Base-by-base conservation (phyloP, 1,140 invertebrate species). In the Camponotus floridanus region DNA sequence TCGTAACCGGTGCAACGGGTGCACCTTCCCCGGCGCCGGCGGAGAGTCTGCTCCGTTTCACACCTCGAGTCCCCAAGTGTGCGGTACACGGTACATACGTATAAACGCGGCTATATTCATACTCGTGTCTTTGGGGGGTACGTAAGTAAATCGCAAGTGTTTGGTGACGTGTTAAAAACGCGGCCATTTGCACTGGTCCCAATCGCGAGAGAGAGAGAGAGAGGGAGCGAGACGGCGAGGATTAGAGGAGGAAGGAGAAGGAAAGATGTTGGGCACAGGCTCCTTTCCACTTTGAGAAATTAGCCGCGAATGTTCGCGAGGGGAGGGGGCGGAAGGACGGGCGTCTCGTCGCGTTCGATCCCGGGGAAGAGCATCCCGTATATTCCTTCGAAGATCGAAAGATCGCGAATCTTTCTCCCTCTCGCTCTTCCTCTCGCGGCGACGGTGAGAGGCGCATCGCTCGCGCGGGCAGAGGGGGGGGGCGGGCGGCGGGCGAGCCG, bases 131-230 rank as follows among this genome's bases (percentile, higher is more conserved):
- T 15, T 51, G 18, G 4, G 4, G 15, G 48, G 3, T 18, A 51
- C 45, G 45, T 70, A 65, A 70, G 88, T 51, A 90, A 73, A 26
- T 86, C 86, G 86, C 87, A 79, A 92, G 91, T 92, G 91, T 88
- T 89, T 92, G 92, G 92, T 93, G 92, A 92, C 92, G 92, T 93
- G 92, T 92, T 92, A 92, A 87, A 91, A 89, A 90, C 88, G 87
- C 89, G 87, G 84, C 92, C 90, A 92, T 92, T 92, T 91, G 90
- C 84, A 86, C 79, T 64, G 79, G 78, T 33, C 84, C 80, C 76
- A 71, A 51, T 42, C 62, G 79, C 61, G 70, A 83, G 71, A 79
- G 59, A 71, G 64, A 89, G 74, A 87, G 57, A 78, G 21, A 79
- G 51, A 64, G 68, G 57, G 26, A 88, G 85, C 73, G n/a, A 79